Evolutionary conservation across 2,113 vertebrate species (phyloP), one percentile per base, ranked within the genome.

Genomic region (Anoura caudifer): DNA sequence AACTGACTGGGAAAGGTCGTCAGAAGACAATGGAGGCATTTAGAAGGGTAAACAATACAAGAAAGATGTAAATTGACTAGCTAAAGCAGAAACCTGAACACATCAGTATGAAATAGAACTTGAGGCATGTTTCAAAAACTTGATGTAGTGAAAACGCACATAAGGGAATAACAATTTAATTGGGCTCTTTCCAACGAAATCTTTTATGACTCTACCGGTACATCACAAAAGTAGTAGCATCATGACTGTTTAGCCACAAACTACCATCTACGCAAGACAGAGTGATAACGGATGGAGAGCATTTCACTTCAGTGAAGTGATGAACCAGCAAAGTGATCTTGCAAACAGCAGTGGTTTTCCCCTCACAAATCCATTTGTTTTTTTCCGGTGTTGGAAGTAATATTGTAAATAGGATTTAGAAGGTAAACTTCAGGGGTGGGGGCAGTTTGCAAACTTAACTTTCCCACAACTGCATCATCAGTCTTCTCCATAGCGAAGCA

Each of bases 161-260:
- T 70, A 80, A 70, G 65, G 33, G 76, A 94, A 47, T 54, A 87
- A 65, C 38, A 87, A 84, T 97, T 97, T 96, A 93, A 97, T 77
- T 89, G 56, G 13, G 26, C 0, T 2, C 26, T 36, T 91, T 93
- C 91, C 81, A 97, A 87, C 61, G 91, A 97, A 96, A 59, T 88
- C 79, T 96, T 97, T 97, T 96, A 80, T 4, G 28, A 15, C 22
- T 86, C 20, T 79, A 41, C 59, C 41, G 28, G 22, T 31, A 13
- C 31, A 92, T 77, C 79, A 56, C 36, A 54, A 47, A 92, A 90
- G 33, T 4, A 31, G 86, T 43, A 91, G 89, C 87, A 87, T 33
- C 33, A 41, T 2, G 14, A 89, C 94, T 90, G 31, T 56, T 54
- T 69, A 90, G 85, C 38, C 38, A 50, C 56, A 65, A 95, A 92